Percentiles rank a stretch among this genome's conserved stretches.
phyloP scores from a whole-genome alignment of 2,888 invertebrate species.

The Oasisia sp. region DNA sequence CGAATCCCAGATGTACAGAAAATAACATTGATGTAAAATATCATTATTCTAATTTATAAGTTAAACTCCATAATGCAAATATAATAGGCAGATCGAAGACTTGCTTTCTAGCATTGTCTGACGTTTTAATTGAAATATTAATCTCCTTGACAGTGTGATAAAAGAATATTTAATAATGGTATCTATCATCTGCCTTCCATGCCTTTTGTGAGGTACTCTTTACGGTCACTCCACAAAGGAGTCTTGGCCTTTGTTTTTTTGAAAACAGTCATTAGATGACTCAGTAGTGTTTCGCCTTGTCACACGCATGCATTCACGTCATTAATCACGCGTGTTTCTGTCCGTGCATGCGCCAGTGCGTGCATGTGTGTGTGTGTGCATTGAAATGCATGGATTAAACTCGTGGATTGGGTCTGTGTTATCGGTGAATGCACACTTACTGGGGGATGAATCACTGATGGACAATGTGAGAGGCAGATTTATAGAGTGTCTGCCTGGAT shows the following conservation, averaged over 20 bases:
- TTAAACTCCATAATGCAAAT: neutral
- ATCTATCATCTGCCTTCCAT: neutral
- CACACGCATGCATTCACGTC: neutral
- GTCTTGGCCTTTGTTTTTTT: neutral
- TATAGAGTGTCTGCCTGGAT: neutral
- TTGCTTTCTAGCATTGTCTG: neutral
- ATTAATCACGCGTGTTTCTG: neutral
- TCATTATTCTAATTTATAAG: too few relatives aligned
- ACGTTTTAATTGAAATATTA: neutral
- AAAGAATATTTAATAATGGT: neutral
- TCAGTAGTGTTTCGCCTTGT: neutral
- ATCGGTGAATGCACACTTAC: neutral
- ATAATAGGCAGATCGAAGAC: neutral
- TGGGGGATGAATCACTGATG: neutral
- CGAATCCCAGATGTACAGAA: too few relatives aligned
- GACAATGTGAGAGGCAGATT: neutral
- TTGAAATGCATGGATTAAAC: conserved; percentile 13
- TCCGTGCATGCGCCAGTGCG: neutral
- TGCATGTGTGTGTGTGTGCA: conserved; percentile 1
- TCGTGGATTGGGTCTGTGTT: neutral
- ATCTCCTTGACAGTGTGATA: neutral
- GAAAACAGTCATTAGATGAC: conserved; percentile 12
- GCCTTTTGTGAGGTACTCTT: neutral
- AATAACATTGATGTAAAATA: too few relatives aligned
- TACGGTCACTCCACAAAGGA: neutral